These are phyloP conservation scores for Uria lomvia DNA, from an alignment of 2,113 vertebrate species.

Conservation along the genomic window DNA sequence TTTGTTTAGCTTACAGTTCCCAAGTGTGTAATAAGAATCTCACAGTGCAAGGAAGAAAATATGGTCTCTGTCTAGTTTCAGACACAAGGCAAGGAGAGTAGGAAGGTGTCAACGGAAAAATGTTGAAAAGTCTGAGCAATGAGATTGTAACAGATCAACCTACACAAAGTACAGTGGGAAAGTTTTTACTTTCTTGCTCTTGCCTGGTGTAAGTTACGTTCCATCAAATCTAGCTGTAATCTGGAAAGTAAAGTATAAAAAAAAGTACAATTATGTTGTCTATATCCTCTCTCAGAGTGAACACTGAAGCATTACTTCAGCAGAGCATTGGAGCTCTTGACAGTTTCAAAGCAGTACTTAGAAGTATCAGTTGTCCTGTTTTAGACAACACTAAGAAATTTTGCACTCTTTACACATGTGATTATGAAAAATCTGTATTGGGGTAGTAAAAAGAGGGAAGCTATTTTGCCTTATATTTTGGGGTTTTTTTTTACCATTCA, in stretches of 20 bases:
- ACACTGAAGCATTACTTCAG: neutral
- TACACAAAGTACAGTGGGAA: neutral
- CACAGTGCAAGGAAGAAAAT: neutral
- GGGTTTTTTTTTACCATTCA: neutral
- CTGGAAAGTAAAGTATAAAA: neutral
- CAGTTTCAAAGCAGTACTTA: neutral
- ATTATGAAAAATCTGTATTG: neutral
- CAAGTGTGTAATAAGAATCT: neutral
- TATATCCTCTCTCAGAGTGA: neutral
- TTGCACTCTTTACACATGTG: neutral
- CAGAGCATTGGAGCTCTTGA: neutral
- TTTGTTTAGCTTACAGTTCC: neutral
- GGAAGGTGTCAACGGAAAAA: neutral
- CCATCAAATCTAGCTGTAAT: neutral
- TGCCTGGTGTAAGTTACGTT: neutral
- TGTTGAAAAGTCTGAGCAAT: neutral
- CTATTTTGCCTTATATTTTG: neutral
- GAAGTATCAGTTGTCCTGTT: neutral
- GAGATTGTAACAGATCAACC: neutral
- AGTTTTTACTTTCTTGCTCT: neutral
- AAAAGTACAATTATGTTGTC: neutral
- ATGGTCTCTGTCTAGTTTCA: neutral
- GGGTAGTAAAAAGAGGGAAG: neutral
- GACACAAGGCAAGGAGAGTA: neutral
- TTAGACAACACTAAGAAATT: neutral